Conservation (phyloP, 2,113 vertebrate genomes). For the Scopus umbretta region DNA sequence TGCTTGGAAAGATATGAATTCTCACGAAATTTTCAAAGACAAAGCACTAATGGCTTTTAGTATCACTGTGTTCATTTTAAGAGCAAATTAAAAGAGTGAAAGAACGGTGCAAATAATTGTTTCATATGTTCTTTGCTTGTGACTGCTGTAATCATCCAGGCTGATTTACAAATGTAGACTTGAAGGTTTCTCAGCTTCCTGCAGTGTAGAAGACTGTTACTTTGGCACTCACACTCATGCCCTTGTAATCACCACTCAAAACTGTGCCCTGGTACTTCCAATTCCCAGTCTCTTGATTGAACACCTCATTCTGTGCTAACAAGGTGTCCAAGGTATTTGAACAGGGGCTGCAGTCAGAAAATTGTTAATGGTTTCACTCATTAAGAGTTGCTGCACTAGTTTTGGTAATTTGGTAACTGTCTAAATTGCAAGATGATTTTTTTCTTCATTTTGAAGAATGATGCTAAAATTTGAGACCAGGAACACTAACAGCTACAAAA, state of each 20-base stretch:
- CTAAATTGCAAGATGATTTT: constrained; percentile 73
- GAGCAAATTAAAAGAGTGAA: constrained; percentile 80
- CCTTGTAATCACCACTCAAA: constrained; percentile 99
- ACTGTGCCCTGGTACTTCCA: constrained; percentile 89
- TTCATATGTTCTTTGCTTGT: constrained; percentile 85
- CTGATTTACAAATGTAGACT: constrained; percentile 99
- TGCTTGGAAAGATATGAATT: constrained; percentile 41
- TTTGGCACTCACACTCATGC: constrained; percentile 87
- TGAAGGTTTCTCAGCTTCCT: constrained; percentile 99
- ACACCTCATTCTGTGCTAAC: constrained; percentile 98
- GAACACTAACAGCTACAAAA: constrained; percentile 27
- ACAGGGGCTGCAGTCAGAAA: constrained; percentile 74
- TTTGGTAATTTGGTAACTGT: constrained; percentile 82
- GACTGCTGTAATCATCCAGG: constrained; percentile 96
- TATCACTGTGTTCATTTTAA: constrained; percentile 72
- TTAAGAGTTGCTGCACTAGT: constrained; percentile 76
- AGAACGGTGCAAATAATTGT: constrained; percentile 80
- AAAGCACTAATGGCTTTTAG: constrained; percentile 62
- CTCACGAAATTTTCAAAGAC: constrained; percentile 63
- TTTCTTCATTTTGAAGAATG: constrained; percentile 58
- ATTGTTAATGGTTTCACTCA: constrained; percentile 80
- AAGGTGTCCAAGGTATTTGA: constrained; percentile 89
- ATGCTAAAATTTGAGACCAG: constrained; percentile 61
- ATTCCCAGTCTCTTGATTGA: constrained; percentile 94
- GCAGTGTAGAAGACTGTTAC: constrained; percentile 93